These are phyloP conservation scores for Menidia menidia DNA, from an alignment of 2,797 vertebrate species.

Conservation along the genomic window DNA sequence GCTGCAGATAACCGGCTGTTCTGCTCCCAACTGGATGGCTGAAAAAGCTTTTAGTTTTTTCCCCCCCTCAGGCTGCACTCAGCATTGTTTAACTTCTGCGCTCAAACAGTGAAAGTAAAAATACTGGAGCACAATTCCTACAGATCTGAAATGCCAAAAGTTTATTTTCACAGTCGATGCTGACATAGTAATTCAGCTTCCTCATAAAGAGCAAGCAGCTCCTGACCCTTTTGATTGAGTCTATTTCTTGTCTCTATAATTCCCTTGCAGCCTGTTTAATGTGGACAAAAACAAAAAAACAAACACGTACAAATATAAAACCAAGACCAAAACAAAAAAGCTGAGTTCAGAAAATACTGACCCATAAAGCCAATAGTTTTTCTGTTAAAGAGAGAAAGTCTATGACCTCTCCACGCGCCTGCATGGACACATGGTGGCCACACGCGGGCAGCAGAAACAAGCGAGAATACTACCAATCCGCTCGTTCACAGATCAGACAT, in stretches of 20 bases:
- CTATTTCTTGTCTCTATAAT: too few relatives aligned
- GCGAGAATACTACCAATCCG: not conserved
- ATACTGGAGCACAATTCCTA: not conserved
- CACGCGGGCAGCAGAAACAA: slow-evolving; percentile 8
- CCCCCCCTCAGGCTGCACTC: not conserved
- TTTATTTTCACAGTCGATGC: too few relatives aligned
- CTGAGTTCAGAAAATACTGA: too few relatives aligned
- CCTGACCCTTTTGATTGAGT: too few relatives aligned
- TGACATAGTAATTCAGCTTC: too few relatives aligned
- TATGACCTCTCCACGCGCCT: not conserved
- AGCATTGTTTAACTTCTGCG: not conserved
- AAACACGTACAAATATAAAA: not conserved
- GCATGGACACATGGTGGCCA: not conserved
- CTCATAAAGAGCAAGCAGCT: too few relatives aligned
- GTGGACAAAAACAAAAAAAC: not conserved
- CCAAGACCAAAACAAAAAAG: too few relatives aligned
- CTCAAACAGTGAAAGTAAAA: not conserved
- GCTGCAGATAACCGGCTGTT: slow-evolving; percentile 54
- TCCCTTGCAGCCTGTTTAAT: too few relatives aligned
- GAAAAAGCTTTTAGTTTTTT: not conserved
- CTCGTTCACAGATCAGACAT: not conserved
- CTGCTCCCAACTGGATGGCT: slow-evolving; percentile 3
- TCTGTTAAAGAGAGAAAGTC: too few relatives aligned
- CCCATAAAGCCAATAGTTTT: too few relatives aligned
- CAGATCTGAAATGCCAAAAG: not conserved